phyloP scores from a whole-genome alignment of 2,797 vertebrate species.

The Poeciliopsis gracilis region DNA sequence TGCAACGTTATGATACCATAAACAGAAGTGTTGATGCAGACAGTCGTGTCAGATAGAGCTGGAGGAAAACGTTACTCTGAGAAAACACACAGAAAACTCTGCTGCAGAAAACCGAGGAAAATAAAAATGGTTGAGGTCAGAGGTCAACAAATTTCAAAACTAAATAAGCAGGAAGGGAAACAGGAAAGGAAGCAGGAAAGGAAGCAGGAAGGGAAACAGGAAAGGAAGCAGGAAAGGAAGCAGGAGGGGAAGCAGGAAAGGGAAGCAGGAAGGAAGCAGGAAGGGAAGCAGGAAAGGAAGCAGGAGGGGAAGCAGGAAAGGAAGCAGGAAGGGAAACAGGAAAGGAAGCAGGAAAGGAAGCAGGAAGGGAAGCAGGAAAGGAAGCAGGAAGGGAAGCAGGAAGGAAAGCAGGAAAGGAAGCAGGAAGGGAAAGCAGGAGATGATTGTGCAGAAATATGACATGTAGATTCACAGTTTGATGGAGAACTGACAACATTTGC shows the following conservation, averaged over 20 bases:
- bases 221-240: background rate
- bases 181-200: no score
- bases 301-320: background rate
- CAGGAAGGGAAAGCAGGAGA: no score
- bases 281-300: background rate
- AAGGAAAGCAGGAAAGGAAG: no score
- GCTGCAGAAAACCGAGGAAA: background rate
- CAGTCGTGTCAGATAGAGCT: background rate
- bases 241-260: background rate
- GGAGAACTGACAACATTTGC: background rate
- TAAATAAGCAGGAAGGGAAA: background rate
- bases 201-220: background rate
- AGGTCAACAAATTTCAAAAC: background rate
- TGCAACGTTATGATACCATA: background rate
- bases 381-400: no score
- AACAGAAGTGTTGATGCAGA: background rate
- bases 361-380: background rate
- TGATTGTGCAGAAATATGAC: no score
- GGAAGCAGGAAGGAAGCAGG: no score
- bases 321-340: background rate
- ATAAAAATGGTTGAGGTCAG: background rate
- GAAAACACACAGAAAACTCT: background rate
- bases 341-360: no score
- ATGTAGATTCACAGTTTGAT: background rate
- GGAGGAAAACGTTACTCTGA: background rate